phyloP scores from a whole-genome alignment of 2,113 vertebrate species.

The Bostrychus sinensis region DNA sequence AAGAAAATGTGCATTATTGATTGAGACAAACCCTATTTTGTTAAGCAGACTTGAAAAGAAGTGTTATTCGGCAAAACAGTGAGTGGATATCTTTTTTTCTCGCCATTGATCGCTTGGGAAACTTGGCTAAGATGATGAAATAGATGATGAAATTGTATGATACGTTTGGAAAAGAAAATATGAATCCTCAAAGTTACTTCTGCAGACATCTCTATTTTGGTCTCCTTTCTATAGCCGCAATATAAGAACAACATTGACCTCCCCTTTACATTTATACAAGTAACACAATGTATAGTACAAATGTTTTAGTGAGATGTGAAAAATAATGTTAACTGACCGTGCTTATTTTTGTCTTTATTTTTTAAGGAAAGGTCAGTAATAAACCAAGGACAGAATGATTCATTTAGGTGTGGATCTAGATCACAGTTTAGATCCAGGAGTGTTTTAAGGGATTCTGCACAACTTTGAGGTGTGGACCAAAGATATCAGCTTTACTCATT shows the following conservation, averaged over 20 bases:
- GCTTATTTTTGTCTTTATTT: too few species aligned
- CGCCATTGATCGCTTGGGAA: conserved; percentile 5
- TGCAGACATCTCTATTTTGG: background rate
- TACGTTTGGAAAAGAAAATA: conserved; percentile 3
- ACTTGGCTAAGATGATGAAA: conserved; percentile 9
- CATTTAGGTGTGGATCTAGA: too few species aligned
- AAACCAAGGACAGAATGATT: too few species aligned
- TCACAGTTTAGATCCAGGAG: too few species aligned
- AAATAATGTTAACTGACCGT: too few species aligned
- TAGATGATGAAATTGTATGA: conserved; percentile 2
- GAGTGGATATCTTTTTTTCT: conserved; percentile 57
- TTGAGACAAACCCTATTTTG: conserved; percentile 93
- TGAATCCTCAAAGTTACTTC: background rate
- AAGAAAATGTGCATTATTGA: conserved; percentile 84
- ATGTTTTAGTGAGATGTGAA: too few species aligned
- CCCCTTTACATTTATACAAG: background rate
- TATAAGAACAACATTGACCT: background rate
- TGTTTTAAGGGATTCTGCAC: too few species aligned
- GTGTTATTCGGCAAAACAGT: conserved; percentile 82
- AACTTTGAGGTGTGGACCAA: too few species aligned
- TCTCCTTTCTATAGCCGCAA: conserved; percentile 7
- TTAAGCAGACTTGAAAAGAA: conserved; percentile 91
- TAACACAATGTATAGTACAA: too few species aligned
- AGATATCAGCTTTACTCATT: too few species aligned
- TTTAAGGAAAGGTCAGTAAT: too few species aligned